A percentile compares a stretch with the other conserved stretches of the same genome.
These are phyloP conservation scores for Monoplex corrugatus DNA, from an alignment of 2,888 invertebrate genomes.

Conservation along the genomic window DNA sequence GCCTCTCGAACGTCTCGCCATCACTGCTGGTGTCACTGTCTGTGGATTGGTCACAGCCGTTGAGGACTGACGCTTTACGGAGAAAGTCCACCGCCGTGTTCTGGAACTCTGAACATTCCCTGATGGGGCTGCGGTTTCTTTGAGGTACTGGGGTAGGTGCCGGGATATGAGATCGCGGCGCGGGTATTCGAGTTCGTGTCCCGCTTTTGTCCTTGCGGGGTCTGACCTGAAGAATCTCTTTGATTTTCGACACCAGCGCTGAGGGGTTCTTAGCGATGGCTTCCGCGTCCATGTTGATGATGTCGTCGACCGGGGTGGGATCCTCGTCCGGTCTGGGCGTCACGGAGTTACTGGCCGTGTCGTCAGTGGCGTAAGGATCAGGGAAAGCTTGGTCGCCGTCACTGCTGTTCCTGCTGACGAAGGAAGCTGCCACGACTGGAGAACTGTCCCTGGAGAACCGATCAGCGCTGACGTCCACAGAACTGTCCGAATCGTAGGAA, in stretches of 20 bases:
- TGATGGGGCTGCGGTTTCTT: not conserved
- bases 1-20: constrained; percentile 65
- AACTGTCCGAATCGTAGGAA: constrained; percentile 36
- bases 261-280: constrained; percentile 52
- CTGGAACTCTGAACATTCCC: not conserved
- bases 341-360: constrained; percentile 40
- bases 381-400: constrained; percentile 26
- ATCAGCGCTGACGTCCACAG: constrained; percentile 22
- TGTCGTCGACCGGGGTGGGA: not conserved
- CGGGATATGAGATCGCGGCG: too few species aligned
- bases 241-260: constrained; percentile 68
- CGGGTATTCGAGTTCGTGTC: constrained; percentile 38
- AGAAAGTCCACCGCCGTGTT: not conserved
- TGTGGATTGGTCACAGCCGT: constrained; percentile 45
- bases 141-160: not conserved
- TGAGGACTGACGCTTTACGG: not conserved
- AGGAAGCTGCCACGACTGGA: constrained; percentile 37
- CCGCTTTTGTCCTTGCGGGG: constrained; percentile 60
- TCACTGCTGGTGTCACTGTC: constrained; percentile 56
- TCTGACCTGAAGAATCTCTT: constrained; percentile 72
- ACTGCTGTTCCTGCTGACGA: constrained; percentile 40
- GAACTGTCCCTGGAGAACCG: constrained; percentile 19
- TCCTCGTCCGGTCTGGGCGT: constrained; percentile 35
- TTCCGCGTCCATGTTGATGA: constrained; percentile 51
- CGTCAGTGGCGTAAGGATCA: not conserved